Evolutionary conservation across 2,888 invertebrate genomes (phyloP), one percentile per base, ranked within the genome.

Genomic region (Byasa hedistus): DNA sequence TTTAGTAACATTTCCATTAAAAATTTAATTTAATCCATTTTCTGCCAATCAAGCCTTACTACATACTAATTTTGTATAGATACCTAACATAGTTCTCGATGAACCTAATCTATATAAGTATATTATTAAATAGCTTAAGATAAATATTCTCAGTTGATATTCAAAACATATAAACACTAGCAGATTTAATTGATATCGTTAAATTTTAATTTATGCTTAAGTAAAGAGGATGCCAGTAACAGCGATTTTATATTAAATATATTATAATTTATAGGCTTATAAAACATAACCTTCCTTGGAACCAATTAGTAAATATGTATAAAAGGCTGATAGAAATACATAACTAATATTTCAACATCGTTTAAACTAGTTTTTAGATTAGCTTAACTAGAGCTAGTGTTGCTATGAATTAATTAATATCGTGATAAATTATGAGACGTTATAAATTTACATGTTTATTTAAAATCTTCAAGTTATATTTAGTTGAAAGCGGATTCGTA

Each of bases 251-350:
- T 48, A n/a, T 48, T 48, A 48, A 48, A 48, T 19, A 48, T 48
- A 48, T 48, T n/a, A 48, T 1, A 48, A 48, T 48, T 48, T 48
- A 48, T 19, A 19, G 48, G 1, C 39, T 15, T 39, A n/a, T 19
- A n/a, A n/a, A n/a, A 3, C 12, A n/a, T 48, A 48, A 48, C 4
- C 19, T 48, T 48, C 48, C 5, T 48, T 4, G 19, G 48, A 24
- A 32, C 55, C 62, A 66, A 63, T 62, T 55, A 66, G 24, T 58
- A 59, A 62, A 66, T 66, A 63, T 48, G 48, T 63, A 63, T 66
- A 52, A 57, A 59, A 55, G 48, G 48, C 48, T 23, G 22, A 52
- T 27, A 61, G 44, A 51, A 60, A 32, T 27, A 66, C 54, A 58
- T 58, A 61, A 58, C 32, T 57, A 36, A 61, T 58, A 39, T 62